Evolutionary conservation across 2,113 vertebrate genomes (phyloP).

Genomic region (Helogale parvula): DNA sequence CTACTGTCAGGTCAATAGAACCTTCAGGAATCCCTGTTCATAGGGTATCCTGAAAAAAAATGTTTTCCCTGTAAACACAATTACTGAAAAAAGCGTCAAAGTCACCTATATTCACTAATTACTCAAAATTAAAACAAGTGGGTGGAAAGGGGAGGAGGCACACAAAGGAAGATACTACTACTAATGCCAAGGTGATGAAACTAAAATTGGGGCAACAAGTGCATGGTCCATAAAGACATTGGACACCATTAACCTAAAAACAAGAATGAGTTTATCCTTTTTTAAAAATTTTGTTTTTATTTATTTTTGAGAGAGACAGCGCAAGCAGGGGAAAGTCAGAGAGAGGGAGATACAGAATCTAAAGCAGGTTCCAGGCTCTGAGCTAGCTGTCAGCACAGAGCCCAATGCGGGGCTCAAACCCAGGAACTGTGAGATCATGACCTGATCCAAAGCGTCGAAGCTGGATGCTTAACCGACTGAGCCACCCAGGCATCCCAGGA

Average conservation of each 20-base stretch:
- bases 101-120: neutral
- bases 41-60: neutral
- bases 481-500: too few species aligned
- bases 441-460: too few species aligned
- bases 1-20: neutral
- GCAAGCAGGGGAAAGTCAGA: too few species aligned
- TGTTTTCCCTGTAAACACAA: slow-evolving; percentile 13
- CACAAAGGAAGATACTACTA: neutral
- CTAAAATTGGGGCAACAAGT: neutral
- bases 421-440: too few species aligned
- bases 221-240: neutral
- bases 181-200: neutral
- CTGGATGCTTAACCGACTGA: too few species aligned
- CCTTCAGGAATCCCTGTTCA: neutral
- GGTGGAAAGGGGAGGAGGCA: neutral
- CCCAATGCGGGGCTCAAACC: too few species aligned
- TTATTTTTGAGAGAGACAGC: too few species aligned
- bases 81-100: neutral
- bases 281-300: too few species aligned
- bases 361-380: too few species aligned
- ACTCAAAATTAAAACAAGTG: neutral
- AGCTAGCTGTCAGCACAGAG: too few species aligned
- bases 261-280: neutral
- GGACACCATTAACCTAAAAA: neutral
- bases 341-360: too few species aligned